A percentile compares a stretch with the other conserved stretches of the same genome.
phyloP scores from a whole-genome alignment of 2,797 vertebrate species.

The Gephyroberyx darwinii region DNA sequence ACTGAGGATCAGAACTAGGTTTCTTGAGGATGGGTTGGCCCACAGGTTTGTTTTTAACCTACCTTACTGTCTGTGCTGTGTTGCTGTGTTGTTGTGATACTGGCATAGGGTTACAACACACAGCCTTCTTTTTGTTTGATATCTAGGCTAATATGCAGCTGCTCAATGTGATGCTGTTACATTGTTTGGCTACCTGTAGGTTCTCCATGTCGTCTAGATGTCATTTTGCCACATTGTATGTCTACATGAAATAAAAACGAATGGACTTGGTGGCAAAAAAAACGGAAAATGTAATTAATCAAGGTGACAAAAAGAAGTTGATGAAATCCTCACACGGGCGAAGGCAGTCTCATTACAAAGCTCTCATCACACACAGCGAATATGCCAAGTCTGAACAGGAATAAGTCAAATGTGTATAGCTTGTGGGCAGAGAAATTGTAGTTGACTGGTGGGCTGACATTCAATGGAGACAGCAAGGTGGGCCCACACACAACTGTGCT shows the following conservation, averaged over 20 bases:
- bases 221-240: slow-evolving; percentile 3
- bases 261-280: neutral
- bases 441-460: slow-evolving; percentile 16
- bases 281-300: neutral
- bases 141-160: slow-evolving; percentile 10
- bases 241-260: neutral
- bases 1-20: slow-evolving; percentile 31
- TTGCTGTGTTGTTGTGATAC: slow-evolving; percentile 31
- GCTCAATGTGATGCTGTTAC: slow-evolving; percentile 1
- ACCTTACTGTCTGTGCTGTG: slow-evolving; percentile 38
- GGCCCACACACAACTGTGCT: slow-evolving; percentile 20
- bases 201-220: neutral
- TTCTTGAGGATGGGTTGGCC: slow-evolving; percentile 3
- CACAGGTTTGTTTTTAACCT: slow-evolving; percentile 32
- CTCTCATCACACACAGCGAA: neutral
- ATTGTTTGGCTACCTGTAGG: slow-evolving; percentile 7
- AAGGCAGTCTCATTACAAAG: neutral
- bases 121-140: slow-evolving; percentile 28
- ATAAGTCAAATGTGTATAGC: slow-evolving; percentile 4
- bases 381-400: slow-evolving; percentile 26
- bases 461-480: slow-evolving; percentile 7
- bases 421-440: slow-evolving; percentile 6
- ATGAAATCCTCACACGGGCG: neutral
- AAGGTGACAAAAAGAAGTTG: slow-evolving; percentile 23
- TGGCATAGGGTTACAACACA: slow-evolving; percentile 12